A percentile compares a stretch with the other conserved stretches of the same genome.
These are phyloP conservation scores for Xenopus borealis DNA, from an alignment of 2,113 vertebrate species.

Conservation along the genomic window DNA sequence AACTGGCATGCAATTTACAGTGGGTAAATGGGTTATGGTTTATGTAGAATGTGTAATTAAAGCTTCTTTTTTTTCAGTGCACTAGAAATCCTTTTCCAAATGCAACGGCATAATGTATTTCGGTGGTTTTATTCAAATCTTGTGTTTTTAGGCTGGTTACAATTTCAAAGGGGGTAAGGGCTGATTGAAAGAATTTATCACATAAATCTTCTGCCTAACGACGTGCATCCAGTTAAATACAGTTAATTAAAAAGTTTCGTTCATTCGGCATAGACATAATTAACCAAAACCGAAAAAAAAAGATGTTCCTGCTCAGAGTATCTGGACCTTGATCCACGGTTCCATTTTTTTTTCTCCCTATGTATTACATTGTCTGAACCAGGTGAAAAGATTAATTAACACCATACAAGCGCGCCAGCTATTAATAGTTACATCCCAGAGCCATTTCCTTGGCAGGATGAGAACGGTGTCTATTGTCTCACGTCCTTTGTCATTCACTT, in stretches of 20 bases:
- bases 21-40: too few relatives aligned
- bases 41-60: too few relatives aligned
- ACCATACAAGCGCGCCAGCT: conserved; percentile 61
- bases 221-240: conserved; percentile 12
- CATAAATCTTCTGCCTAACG: conserved; percentile 32
- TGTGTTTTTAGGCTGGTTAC: too few relatives aligned
- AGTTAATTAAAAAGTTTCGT: conserved; percentile 29
- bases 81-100: too few relatives aligned
- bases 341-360: conserved; percentile 12
- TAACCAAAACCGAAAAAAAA: conserved; percentile 14
- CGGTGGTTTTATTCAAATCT: too few relatives aligned
- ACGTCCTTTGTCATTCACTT: conserved; percentile 72
- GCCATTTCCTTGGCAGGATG: conserved; percentile 55
- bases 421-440: conserved; percentile 64
- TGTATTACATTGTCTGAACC: conserved; percentile 50
- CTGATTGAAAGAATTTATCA: not conserved
- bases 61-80: too few relatives aligned
- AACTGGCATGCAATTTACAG: too few relatives aligned
- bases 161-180: too few relatives aligned
- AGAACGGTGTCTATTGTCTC: conserved; percentile 66
- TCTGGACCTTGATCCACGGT: conserved; percentile 1
- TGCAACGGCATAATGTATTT: too few relatives aligned
- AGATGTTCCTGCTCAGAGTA: not conserved
- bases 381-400: conserved; percentile 56
- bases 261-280: conserved; percentile 26